Evolutionary conservation across 2,113 vertebrate genomes (phyloP).

Genomic region (Chloropsis hardwickii): DNA sequence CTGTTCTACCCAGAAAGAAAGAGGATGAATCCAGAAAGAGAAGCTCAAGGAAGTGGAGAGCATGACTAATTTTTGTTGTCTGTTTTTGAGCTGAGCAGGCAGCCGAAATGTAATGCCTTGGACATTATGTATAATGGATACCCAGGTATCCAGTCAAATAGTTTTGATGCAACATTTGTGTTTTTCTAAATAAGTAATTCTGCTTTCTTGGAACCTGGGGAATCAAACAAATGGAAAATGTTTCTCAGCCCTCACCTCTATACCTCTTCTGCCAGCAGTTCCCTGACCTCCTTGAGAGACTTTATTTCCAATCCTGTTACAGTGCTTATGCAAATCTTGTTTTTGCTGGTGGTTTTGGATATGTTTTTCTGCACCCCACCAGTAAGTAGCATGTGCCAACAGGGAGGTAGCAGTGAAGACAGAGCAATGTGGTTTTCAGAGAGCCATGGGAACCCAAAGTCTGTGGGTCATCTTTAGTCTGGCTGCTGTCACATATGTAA

Average conservation of each 20-base stretch:
- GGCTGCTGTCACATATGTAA: background rate
- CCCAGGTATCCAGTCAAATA: fast-evolving
- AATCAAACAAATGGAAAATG: background rate
- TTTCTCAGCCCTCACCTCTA: background rate
- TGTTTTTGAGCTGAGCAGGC: background rate
- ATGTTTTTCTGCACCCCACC: background rate
- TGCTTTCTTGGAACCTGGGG: background rate
- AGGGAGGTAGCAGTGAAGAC: background rate
- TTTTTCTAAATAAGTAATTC: background rate
- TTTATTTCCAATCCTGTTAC: background rate
- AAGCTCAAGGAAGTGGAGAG: background rate
- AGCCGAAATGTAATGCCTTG: background rate
- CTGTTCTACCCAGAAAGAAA: background rate
- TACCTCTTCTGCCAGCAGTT: background rate
- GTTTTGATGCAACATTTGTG: background rate
- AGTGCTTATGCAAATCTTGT: background rate
- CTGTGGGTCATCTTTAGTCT: background rate
- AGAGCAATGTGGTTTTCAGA: background rate
- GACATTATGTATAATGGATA: background rate
- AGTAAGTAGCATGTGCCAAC: background rate
- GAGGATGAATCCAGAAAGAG: background rate
- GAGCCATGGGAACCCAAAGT: background rate
- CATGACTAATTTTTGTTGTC: background rate
- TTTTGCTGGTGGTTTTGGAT: background rate
- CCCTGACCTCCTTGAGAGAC: background rate